A percentile compares a stretch with the other conserved stretches of the same genome.
phyloP scores from a whole-genome alignment of 2,113 vertebrate genomes.

The Platysteira castanea region DNA sequence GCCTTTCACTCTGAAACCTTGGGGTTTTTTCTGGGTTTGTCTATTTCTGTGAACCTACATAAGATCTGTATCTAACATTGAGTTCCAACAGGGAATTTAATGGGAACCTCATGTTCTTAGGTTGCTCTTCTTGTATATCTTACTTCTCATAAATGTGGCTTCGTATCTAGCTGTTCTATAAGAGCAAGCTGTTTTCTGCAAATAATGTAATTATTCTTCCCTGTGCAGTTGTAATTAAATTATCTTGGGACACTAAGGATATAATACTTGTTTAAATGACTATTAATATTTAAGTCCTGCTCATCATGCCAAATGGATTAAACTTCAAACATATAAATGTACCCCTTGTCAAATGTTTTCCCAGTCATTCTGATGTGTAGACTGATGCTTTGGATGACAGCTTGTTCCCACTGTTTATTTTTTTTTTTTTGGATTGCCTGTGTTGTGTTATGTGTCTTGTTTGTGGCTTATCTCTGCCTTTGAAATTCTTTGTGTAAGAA shows the following conservation, averaged over 20 bases:
- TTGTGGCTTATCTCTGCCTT: neutral
- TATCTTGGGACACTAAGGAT: neutral
- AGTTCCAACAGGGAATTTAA: neutral
- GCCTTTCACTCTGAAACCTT: neutral
- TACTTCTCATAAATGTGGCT: neutral
- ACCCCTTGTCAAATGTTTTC: neutral
- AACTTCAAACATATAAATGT: neutral
- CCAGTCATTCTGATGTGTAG: neutral
- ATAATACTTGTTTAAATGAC: neutral
- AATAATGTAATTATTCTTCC: neutral
- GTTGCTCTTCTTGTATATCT: neutral
- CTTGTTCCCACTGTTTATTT: neutral
- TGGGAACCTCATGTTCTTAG: accelerated
- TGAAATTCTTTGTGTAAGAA: neutral
- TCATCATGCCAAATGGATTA: neutral
- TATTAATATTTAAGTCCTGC: neutral
- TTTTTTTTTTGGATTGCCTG: neutral
- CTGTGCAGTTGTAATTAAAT: neutral
- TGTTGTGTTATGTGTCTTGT: neutral
- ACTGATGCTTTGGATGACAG: neutral
- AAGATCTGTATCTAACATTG: neutral
- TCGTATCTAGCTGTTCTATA: neutral
- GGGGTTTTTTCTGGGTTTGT: neutral
- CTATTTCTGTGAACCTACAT: neutral
- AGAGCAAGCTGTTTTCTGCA: neutral